Percentiles rank a stretch among this genome's conserved stretches.
Conservation (phyloP, 2,797 vertebrate genomes). For the Nannoperca australis region DNA sequence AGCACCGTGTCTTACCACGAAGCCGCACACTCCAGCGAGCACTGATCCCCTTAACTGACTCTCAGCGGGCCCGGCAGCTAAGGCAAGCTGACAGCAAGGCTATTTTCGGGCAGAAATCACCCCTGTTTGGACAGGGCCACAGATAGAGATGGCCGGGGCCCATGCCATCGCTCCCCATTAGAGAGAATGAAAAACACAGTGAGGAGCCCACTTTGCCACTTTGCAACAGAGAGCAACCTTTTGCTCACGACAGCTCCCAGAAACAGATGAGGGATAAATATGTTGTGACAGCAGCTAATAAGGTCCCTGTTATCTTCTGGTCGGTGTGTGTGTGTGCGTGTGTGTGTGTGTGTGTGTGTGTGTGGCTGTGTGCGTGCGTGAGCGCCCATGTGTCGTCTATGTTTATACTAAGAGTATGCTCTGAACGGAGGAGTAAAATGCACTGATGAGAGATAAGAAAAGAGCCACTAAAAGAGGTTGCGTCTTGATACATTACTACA, state of each 20-base stretch:
- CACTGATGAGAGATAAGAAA: constrained; percentile 46
- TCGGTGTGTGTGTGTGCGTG: constrained; percentile 52
- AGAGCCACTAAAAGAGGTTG: constrained; percentile 46
- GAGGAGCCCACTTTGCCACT: constrained; percentile 75
- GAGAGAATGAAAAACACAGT: constrained; percentile 83
- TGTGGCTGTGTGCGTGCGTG: constrained; percentile 18
- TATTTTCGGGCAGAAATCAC: constrained; percentile 84
- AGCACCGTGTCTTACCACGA: constrained; percentile 70
- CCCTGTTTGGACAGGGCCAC: constrained; percentile 74
- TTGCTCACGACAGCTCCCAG: constrained; percentile 74
- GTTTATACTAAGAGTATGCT: constrained; percentile 34
- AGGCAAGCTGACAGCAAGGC: constrained; percentile 72
- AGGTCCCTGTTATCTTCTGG: constrained; percentile 76
- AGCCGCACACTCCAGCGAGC: constrained; percentile 83
- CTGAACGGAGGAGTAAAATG: constrained; percentile 46
- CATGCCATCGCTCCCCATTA: constrained; percentile 86
- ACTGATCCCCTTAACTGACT: constrained; percentile 86
- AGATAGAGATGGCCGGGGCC: constrained; percentile 79
- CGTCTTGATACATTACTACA: constrained; percentile 45
- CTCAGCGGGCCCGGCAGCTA: constrained; percentile 70
- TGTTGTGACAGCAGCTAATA: constrained; percentile 88
- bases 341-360: constrained; percentile 17
- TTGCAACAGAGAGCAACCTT: constrained; percentile 81
- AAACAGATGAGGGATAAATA: constrained; percentile 88
- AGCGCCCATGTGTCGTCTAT: constrained; percentile 26